These are phyloP conservation scores for Ditylenchus dipsaci DNA, from an alignment of 1,140 invertebrate species.

Conservation along the genomic window DNA sequence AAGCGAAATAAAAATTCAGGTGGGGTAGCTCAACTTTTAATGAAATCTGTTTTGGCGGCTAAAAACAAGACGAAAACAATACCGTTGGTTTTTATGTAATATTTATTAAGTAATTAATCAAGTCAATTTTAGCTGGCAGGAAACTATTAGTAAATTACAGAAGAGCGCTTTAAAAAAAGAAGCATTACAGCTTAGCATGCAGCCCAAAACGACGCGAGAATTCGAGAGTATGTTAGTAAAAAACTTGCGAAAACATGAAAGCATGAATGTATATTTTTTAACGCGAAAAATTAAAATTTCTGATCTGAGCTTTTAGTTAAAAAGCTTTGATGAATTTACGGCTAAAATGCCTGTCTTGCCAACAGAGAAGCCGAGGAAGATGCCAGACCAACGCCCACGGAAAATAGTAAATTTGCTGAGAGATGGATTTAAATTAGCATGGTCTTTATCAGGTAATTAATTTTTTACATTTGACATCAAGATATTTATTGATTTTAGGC, in stretches of 20 bases:
- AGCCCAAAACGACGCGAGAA: background rate
- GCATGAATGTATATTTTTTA: background rate
- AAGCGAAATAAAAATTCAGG: no score
- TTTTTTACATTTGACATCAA: background rate
- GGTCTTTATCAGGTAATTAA: background rate
- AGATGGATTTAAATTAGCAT: constrained; percentile 3
- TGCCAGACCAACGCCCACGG: background rate
- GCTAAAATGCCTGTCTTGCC: no score
- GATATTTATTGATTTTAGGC: no score
- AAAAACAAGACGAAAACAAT: background rate
- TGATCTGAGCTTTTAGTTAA: no score
- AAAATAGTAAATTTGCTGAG: background rate
- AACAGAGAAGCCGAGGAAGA: background rate
- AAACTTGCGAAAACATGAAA: background rate
- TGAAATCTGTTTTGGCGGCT: background rate
- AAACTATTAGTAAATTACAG: background rate
- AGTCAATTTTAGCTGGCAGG: background rate
- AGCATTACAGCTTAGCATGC: no score
- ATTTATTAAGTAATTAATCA: background rate
- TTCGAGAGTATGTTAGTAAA: background rate
- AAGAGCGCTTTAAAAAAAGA: background rate
- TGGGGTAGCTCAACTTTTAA: background rate
- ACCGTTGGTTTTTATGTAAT: background rate
- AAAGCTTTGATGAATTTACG: no score
- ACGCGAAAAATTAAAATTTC: no score